Evolutionary conservation across 2,888 invertebrate genomes (phyloP).

Genomic region (Lottia scabra): DNA sequence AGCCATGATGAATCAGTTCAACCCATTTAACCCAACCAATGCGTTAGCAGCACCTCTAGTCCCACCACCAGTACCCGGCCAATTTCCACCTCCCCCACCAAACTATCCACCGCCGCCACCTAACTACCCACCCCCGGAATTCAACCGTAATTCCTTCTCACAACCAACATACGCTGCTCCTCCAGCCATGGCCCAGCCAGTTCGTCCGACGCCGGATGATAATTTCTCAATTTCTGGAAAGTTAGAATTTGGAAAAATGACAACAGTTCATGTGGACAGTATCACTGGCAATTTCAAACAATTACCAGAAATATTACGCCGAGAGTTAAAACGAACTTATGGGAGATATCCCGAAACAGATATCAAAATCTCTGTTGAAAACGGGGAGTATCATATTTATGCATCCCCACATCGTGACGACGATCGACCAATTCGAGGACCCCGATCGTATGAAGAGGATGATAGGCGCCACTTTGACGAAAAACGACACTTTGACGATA

Average conservation of each 20-base stretch:
- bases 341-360: conserved; percentile 32
- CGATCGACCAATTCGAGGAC: background rate
- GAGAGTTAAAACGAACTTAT: conserved; percentile 33
- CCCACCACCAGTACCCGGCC: background rate
- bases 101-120: background rate
- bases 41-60: background rate
- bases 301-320: conserved; percentile 31
- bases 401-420: conserved; percentile 24
- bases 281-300: conserved; percentile 24
- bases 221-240: conserved; percentile 27
- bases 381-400: conserved; percentile 36
- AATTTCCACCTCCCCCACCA: background rate
- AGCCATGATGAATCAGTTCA: background rate
- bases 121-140: background rate
- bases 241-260: conserved; percentile 33
- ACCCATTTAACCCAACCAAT: background rate
- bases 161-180: background rate
- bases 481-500: too few species aligned
- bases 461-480: background rate
- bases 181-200: background rate
- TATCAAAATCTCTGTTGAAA: conserved; percentile 25
- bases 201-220: background rate
- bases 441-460: background rate
- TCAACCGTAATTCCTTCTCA: background rate
- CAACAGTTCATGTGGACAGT: conserved; percentile 31